Percentiles rank a stretch among this genome's conserved stretches.
Conservation (phyloP, 2,888 invertebrate genomes). For the Conops quadrifasciatus region DNA sequence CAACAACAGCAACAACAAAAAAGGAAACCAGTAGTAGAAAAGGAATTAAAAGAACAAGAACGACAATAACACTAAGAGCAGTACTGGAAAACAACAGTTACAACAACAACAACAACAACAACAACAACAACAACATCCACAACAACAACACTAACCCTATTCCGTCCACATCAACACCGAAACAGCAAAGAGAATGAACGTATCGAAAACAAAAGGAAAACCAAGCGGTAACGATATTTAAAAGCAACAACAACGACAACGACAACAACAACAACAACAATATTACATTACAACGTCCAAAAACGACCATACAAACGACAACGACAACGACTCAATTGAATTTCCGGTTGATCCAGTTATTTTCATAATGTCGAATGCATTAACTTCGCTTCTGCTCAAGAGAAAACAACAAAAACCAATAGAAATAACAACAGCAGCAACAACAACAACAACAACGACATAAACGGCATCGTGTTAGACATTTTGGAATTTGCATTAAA, state of each 20-base stretch:
- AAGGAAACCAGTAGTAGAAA: background rate
- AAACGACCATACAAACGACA: conserved; percentile 35
- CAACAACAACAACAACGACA: conserved; percentile 37
- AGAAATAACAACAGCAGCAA: conserved; percentile 31
- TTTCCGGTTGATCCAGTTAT: conserved; percentile 62
- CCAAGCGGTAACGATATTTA: background rate
- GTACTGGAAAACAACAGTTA: conserved; percentile 39
- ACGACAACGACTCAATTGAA: conserved; percentile 55
- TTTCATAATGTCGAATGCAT: conserved; percentile 49
- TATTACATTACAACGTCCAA: background rate
- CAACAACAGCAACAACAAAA: background rate
- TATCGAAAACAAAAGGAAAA: conserved; percentile 18
- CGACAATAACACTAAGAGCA: background rate
- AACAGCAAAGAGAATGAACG: background rate
- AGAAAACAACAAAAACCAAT: background rate
- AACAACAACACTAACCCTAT: background rate
- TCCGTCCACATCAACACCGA: background rate
- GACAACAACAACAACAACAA: background rate
- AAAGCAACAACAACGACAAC: conserved; percentile 15
- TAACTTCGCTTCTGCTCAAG: background rate
- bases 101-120: conserved; percentile 24
- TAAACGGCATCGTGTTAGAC: background rate
- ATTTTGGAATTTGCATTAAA: conserved; percentile 28
- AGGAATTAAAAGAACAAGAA: background rate
- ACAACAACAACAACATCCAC: background rate